phyloP scores from a whole-genome alignment of 2,797 vertebrate species.

The Gymnocypris eckloni region DNA sequence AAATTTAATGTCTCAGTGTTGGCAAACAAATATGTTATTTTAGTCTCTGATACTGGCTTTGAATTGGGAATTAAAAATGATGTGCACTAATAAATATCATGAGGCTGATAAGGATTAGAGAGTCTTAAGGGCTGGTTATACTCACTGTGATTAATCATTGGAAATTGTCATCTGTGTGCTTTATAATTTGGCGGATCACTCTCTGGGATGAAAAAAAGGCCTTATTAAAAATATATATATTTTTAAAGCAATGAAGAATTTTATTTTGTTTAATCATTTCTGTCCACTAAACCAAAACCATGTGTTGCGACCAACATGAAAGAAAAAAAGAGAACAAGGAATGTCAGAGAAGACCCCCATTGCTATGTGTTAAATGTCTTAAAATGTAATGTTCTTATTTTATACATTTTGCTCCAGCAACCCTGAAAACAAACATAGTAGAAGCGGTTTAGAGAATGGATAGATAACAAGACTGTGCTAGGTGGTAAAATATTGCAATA shows the following conservation, averaged over 20 bases:
- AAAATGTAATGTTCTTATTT: not conserved
- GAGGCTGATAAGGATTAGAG: conserved; percentile 2
- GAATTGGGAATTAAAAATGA: not conserved
- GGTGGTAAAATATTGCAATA: too few species aligned
- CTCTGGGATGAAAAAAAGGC: not conserved
- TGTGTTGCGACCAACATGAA: not conserved
- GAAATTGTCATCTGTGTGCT: not conserved
- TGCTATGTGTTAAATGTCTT: too few species aligned
- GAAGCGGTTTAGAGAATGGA: not conserved
- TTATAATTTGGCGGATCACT: not conserved
- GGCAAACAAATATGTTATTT: not conserved
- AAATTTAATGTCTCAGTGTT: not conserved
- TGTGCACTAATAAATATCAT: conserved; percentile 15
- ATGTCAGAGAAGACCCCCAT: not conserved
- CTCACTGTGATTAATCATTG: not conserved
- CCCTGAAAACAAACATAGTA: not conserved
- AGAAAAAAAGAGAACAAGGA: not conserved
- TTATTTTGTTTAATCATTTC: not conserved
- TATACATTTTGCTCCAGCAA: not conserved
- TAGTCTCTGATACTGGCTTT: not conserved
- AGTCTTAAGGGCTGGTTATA: not conserved
- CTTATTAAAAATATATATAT: not conserved
- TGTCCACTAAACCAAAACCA: not conserved
- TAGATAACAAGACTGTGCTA: not conserved
- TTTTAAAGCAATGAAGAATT: not conserved